Conservation (phyloP, 92 coral and sea anemone genomes). For the Plumapathes pennacea region DNA sequence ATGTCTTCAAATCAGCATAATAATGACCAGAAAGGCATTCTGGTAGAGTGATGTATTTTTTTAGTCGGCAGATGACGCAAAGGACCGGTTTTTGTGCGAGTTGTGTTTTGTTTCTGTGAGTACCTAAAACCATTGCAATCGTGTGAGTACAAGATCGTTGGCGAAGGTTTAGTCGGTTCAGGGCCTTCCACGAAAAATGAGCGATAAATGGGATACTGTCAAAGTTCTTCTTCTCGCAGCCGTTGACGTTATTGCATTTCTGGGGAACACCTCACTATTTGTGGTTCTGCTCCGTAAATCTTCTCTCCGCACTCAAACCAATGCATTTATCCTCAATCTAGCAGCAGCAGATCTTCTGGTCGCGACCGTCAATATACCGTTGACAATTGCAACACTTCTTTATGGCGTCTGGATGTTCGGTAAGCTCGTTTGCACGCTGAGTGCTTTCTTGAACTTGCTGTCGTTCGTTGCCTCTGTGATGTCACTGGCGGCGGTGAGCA, state of each 20-base stretch:
- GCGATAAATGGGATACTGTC: too few species aligned
- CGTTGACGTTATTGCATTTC: conserved; percentile 18
- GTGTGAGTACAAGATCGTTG: too few species aligned
- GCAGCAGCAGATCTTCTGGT: conserved; percentile 43
- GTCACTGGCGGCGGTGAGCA: conserved; percentile 34
- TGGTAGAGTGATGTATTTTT: too few species aligned
- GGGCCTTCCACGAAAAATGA: too few species aligned
- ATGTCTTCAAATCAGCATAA: too few species aligned
- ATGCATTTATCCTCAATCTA: conserved; percentile 36
- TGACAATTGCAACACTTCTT: conserved; percentile 28
- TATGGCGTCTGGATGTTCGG: conserved; percentile 32
- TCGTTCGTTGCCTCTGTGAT: conserved; percentile 44
- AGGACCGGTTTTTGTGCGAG: too few species aligned
- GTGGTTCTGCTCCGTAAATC: conserved; percentile 27
- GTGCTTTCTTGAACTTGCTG: conserved; percentile 29
- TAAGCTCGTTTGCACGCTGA: conserved; percentile 12
- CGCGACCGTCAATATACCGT: conserved; percentile 40
- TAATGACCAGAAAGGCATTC: too few species aligned
- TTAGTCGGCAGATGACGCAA: too few species aligned
- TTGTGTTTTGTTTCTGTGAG: too few species aligned
- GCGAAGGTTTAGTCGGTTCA: too few species aligned
- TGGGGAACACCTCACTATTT: conserved; percentile 36
- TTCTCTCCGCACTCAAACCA: conserved; percentile 30
- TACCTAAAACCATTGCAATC: too few species aligned
- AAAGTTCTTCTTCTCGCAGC: too few species aligned